Evolutionary conservation across 2,113 vertebrate genomes (phyloP), one percentile per base, ranked within the genome.

Genomic region (Numenius arquata): DNA sequence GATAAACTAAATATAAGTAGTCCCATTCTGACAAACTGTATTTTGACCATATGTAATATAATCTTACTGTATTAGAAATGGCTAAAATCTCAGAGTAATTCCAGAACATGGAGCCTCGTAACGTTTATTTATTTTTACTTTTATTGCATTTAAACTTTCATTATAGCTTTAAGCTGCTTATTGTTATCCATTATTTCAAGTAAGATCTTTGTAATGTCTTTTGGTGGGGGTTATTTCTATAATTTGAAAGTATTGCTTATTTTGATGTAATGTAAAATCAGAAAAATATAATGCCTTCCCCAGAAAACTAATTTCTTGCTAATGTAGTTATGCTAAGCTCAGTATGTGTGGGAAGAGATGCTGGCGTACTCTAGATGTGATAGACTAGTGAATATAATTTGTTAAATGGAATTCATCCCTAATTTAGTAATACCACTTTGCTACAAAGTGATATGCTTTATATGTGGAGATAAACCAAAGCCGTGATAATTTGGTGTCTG

Each of bases 351-450:
- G 93, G 93, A 95, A 90, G 96, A 76, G 79, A 76, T 88, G 75
- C 90, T 96, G 96, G 72, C 41, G 2, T 93, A 55, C 76, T 90
- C 55, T 83, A 86, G 59, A 86, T 84, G 89, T 93, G 96, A 81
- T 74, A 96, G 96, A 95, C 96, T 83, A 52, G 75, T 84, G 86
- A 86, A 86, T 84, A 41, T 80, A 50, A 88, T 92, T 85, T 74
- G 83, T 85, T 88, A 88, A 92, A 62, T 90, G 32, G 41, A 84
- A 93, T 93, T 95, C 75, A 71, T 90, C 55, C 59, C 72, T 71
- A 50, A 73, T 93, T 93, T 88, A 70, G 79, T 73, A 90, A 83
- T 93, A 66, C 50, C 16, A 7, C 66, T 91, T 94, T 73, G 30
- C 78, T 92, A 58, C 71, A 71, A 66, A 68, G 13, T 29, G 2